A percentile compares a stretch with the other conserved stretches of the same genome.
Conservation (phyloP, 2,888 invertebrate species). For the Parthenolecanium corni region DNA sequence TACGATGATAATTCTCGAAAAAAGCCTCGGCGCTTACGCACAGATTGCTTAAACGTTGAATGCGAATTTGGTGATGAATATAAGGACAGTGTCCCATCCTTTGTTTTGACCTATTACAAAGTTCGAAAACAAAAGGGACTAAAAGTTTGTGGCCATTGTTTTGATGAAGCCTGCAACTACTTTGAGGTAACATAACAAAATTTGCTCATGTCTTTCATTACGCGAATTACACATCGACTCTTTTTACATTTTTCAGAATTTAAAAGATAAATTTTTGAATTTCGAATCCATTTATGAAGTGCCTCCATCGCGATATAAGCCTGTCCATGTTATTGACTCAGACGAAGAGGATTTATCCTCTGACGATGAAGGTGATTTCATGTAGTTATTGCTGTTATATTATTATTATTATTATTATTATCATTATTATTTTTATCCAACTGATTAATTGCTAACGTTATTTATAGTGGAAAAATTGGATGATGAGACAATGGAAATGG, state of each 20-base stretch:
- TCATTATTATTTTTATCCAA: background rate
- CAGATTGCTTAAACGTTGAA: slow-evolving; percentile 12
- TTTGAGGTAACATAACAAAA: slow-evolving; percentile 38
- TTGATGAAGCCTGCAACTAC: slow-evolving; percentile 37
- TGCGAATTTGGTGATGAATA: slow-evolving; percentile 6
- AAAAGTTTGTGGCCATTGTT: slow-evolving; percentile 40
- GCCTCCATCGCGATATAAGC: slow-evolving; percentile 37
- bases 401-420: background rate
- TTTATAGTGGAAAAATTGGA: slow-evolving; percentile 7
- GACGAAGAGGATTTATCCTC: slow-evolving; percentile 42
- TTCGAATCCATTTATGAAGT: slow-evolving; percentile 36
- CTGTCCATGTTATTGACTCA: slow-evolving; percentile 47
- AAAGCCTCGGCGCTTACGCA: background rate
- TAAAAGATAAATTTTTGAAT: slow-evolving; percentile 31
- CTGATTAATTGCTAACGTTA: no score
- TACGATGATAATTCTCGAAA: background rate
- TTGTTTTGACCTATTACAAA: slow-evolving; percentile 39
- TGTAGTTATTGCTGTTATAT: background rate
- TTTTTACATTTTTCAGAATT: slow-evolving; percentile 29
- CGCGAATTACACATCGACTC: no score
- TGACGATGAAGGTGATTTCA: slow-evolving; percentile 13
- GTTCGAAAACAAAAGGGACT: slow-evolving; percentile 39
- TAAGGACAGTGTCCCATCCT: slow-evolving; percentile 18
- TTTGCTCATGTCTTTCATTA: no score
- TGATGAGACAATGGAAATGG: background rate